Evolutionary conservation across 2,113 vertebrate species (phyloP), one percentile per base, ranked within the genome.

Genomic region (Oncorhynchus nerka): DNA sequence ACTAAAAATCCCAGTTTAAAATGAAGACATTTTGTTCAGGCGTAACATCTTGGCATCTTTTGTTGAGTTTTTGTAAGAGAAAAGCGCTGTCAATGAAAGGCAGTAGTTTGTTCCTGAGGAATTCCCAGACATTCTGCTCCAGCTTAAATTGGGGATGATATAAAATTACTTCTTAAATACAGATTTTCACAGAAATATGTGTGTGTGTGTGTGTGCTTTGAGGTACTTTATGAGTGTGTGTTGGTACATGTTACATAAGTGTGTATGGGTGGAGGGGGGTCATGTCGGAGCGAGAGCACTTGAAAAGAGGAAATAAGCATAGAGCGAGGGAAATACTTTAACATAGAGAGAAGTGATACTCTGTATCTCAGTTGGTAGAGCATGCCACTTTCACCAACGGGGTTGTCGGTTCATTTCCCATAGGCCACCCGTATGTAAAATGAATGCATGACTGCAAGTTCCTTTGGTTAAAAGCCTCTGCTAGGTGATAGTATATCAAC

Each of bases 11-110:
- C 39, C 39, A 45, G 8, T 3, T 3, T 45, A 11, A 12, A 45
- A 45, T 11, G 39, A 45, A 45, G 2, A 45, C 8, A 45, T 45
- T 45, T 45, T 45, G 9, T 45, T 45, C 39, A 74, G 70, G 49
- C 28, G 55, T 79, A 24, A 55, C 62, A 76, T 26, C 32, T 32
- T 59, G 49, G 28, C 73, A 79, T 88, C 49, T 68, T 77, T 55
- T 62, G 16, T 34, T 20, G 55, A 73, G 65, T 78, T 81, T 76
- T 76, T 85, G 72, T 89, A 69, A 68, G 70, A 61, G 72, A 82
- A 85, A 82, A 57, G 72, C 64, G 72, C 73, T 86, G 81, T 70
- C 79, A 81, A 80, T 79, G 79, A 78, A 71, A 62, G 5, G 22
- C 65, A 34, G 49, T 64, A 80, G 79, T 80, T 70, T 70, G 72